Evolutionary conservation across 2,797 vertebrate genomes (phyloP).

Genomic region (Propithecus perrieri): DNA sequence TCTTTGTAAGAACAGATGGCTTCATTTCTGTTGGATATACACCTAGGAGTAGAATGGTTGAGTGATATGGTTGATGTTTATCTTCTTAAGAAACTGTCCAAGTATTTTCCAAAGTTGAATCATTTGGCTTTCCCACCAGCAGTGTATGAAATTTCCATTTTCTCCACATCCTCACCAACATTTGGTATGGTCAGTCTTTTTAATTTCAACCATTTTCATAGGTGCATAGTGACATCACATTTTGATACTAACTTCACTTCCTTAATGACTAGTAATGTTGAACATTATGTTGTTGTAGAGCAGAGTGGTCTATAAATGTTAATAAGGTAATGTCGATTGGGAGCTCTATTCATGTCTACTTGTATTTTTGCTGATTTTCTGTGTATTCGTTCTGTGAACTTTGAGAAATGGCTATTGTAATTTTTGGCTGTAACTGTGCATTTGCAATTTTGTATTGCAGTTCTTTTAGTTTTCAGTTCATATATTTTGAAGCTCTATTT

Average conservation of each 20-base stretch:
- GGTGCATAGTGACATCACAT: neutral
- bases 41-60: neutral
- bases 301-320: neutral
- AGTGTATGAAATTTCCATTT: neutral
- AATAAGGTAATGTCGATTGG: neutral
- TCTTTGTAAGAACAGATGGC: neutral
- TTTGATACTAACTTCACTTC: neutral
- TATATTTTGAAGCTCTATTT: neutral
- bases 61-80: neutral
- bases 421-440: neutral
- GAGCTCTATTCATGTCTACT: too few relatives aligned
- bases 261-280: neutral
- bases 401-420: neutral
- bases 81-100: neutral
- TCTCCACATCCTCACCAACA: neutral
- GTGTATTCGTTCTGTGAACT: neutral
- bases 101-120: neutral
- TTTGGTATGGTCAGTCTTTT: neutral
- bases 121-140: neutral
- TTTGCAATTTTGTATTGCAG: neutral
- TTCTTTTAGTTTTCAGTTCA: neutral
- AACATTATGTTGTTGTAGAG: neutral
- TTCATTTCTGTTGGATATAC: neutral
- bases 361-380: neutral
- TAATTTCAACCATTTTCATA: neutral